Percentiles rank a stretch among this genome's conserved stretches.
Conservation (phyloP, 2,888 invertebrate species). For the Galeopsomyia nigrocyanea region DNA sequence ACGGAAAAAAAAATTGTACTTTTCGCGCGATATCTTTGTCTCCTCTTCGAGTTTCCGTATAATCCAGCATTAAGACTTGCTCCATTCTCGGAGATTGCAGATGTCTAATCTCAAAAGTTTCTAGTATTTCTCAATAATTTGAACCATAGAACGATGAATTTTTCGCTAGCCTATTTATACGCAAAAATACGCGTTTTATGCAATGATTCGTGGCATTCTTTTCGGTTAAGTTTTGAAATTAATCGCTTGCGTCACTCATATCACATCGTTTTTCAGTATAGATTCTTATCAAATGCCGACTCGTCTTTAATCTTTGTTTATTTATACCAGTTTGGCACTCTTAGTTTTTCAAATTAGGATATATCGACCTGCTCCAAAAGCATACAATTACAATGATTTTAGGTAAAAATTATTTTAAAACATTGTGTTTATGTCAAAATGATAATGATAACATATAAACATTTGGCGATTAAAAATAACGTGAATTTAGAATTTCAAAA, state of each 20-base stretch:
- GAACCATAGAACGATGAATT: too few species aligned
- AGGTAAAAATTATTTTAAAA: too few species aligned
- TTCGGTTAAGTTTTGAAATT: too few species aligned
- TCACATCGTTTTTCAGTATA: background rate
- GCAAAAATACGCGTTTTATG: too few species aligned
- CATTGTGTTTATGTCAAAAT: too few species aligned
- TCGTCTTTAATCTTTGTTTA: slow-evolving; percentile 16
- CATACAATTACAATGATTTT: too few species aligned
- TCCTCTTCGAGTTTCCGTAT: background rate
- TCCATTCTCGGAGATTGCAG: slow-evolving; percentile 14
- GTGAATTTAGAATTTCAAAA: too few species aligned
- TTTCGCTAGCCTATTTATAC: too few species aligned
- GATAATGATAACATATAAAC: too few species aligned
- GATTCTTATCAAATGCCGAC: background rate
- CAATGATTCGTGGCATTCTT: too few species aligned
- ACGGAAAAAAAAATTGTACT: too few species aligned
- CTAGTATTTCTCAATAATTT: background rate
- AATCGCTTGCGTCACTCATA: background rate
- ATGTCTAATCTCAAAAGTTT: slow-evolving; percentile 15
- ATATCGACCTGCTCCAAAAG: background rate
- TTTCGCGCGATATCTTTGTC: background rate
- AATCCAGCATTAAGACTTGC: slow-evolving; percentile 3
- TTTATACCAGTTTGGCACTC: slow-evolving; percentile 1
- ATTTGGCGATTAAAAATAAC: too few species aligned
- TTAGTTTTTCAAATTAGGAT: background rate